Evolutionary conservation across 2,113 vertebrate species (phyloP).

Genomic region (Myotis davidii): DNA sequence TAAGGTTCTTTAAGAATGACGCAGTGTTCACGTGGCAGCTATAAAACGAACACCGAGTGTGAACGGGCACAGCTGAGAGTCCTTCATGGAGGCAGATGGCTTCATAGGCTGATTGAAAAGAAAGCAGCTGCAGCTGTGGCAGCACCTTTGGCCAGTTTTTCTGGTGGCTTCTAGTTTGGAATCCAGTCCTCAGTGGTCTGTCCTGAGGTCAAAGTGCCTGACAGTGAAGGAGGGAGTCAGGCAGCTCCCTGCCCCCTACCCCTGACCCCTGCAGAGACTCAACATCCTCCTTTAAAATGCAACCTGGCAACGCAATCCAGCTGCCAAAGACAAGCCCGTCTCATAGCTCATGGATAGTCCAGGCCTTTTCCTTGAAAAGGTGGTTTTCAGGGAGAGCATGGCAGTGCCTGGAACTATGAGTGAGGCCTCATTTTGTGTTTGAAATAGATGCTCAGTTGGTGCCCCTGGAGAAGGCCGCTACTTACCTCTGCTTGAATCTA

Average conservation of each 20-base stretch:
- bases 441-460: not conserved
- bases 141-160: not conserved
- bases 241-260: not conserved
- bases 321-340: not conserved
- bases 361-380: not conserved
- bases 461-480: not conserved
- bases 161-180: not conserved
- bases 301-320: fast-evolving
- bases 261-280: fast-evolving
- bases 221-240: not conserved
- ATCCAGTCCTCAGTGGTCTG: fast-evolving
- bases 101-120: not conserved
- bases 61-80: not conserved
- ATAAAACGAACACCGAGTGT: not conserved
- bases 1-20: not conserved
- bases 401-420: not conserved
- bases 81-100: not conserved
- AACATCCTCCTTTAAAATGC: not conserved
- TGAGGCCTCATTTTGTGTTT: not conserved
- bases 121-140: not conserved
- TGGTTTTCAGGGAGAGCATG: not conserved
- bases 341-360: too few relatives aligned
- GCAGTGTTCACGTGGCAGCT: not conserved
- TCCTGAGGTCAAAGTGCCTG: not conserved
- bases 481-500: not conserved